phyloP scores from a whole-genome alignment of 2,888 invertebrate genomes.

The Monopis laevigella region DNA sequence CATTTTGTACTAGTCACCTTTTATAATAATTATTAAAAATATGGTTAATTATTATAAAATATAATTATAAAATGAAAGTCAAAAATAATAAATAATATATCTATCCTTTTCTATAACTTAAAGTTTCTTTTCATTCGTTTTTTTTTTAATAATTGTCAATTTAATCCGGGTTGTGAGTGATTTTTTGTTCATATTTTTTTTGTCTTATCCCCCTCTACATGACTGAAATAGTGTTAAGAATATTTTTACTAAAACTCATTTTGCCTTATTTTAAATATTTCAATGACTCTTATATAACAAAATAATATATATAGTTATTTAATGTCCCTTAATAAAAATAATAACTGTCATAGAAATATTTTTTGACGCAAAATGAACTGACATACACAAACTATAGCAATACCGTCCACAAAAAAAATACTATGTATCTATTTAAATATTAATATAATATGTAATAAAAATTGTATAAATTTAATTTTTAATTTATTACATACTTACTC shows the following conservation, averaged over 20 bases:
- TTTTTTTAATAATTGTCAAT: conserved; percentile 28
- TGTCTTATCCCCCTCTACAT: conserved; percentile 16
- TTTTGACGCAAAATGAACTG: conserved; percentile 48
- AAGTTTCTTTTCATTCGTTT: conserved; percentile 7
- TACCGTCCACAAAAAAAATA: conserved; percentile 58
- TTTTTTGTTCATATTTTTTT: conserved; percentile 25
- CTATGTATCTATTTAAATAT: conserved; percentile 61
- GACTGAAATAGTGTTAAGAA: conserved; percentile 10
- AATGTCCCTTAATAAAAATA: conserved; percentile 44
- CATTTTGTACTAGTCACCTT: no score
- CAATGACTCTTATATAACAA: no score
- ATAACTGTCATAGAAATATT: conserved; percentile 47
- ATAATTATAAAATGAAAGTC: no score
- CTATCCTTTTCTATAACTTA: no score
- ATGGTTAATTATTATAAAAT: no score
- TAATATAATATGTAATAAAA: conserved; percentile 27
- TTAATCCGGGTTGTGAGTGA: conserved; percentile 40
- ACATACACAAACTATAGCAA: conserved; percentile 34
- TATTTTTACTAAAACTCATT: conserved; percentile 9
- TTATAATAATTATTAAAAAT: no score
- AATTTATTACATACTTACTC: conserved; percentile 29
- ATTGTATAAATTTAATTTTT: conserved; percentile 25
- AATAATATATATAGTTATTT: no score
- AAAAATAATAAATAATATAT: no score
- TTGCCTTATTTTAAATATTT: no score